Evolutionary conservation across 2,113 vertebrate species (phyloP), one percentile per base, ranked within the genome.

Genomic region (Elachura formosa): DNA sequence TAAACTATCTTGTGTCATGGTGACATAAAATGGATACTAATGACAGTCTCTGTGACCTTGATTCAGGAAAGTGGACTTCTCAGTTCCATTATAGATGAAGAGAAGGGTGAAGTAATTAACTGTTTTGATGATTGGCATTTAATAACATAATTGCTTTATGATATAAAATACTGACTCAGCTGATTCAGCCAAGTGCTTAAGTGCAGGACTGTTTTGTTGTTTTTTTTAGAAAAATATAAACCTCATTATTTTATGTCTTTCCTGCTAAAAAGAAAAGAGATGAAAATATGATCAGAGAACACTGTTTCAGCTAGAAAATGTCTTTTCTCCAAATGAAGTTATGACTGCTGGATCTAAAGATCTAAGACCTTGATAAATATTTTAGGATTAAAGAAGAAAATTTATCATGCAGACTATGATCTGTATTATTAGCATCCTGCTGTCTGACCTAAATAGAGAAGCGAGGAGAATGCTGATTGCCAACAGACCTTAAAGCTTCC

Each of bases 401-500:
- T 82, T 94, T 91, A 59, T 78, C 78, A 76, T 85, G 77, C 81
- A 93, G 89, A 76, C 78, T 93, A 25, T 62, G 62, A 69, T 89
- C 58, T 89, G 16, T 40, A 87, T 79, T 94, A 89, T 91, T 95
- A 94, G 46, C 84, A 89, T 46, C 87, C 63, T 87, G 58, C 80
- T 94, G 93, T 91, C 84, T 96, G 94, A 95, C 93, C 93, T 92
- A 94, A 87, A 93, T 82, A 2, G 6, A 76, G 74, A 85, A 78
- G 34, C 0, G 0, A 94, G 81, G 62, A 94, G 87, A 95, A 91
- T 89, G 29, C 9, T 72, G 69, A 87, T 89, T 85, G 29, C 45
- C 0, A 0, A 33, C 34, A 91, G 78, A 89, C 21, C 36, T 90
- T 3, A 8, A 77, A 90, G 48, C 23, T 80, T 75, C 62, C 16